Conservation (phyloP, 2,888 invertebrate species). For the Lepidonotus clava region DNA sequence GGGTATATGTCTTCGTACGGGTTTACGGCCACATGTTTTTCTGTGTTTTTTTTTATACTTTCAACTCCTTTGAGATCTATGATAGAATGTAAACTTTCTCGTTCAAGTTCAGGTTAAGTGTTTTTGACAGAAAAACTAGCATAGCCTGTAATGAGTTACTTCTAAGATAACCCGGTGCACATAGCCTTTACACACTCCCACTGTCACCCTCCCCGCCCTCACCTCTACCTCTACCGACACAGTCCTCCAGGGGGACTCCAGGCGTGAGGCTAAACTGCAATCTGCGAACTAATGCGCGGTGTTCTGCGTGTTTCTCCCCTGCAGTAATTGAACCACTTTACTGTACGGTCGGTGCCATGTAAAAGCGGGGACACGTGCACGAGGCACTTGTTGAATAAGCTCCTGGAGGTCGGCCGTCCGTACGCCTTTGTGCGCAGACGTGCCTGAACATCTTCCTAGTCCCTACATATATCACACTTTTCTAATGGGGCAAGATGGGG, state of each 20-base stretch:
- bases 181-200: no score
- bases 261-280: neutral
- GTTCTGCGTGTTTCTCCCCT: neutral
- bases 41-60: no score
- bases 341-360: neutral
- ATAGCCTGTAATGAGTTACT: conserved; percentile 6
- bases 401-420: neutral
- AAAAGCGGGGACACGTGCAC: neutral
- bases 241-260: no score
- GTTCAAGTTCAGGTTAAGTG: no score
- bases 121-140: no score
- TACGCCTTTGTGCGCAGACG: neutral
- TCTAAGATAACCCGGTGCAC: no score
- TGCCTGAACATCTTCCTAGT: neutral
- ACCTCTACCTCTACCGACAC: neutral
- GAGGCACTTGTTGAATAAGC: conserved; percentile 19
- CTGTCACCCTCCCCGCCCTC: neutral
- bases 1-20: no score
- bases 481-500: conserved; percentile 8
- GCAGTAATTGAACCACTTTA: conserved; percentile 28
- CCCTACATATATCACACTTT: neutral
- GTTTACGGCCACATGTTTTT: no score
- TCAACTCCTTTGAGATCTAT: no score
- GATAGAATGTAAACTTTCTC: no score
- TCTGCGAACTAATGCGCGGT: neutral